These are phyloP conservation scores for Urophycis tenuis DNA, from an alignment of 2,797 vertebrate genomes.

Conservation along the genomic window DNA sequence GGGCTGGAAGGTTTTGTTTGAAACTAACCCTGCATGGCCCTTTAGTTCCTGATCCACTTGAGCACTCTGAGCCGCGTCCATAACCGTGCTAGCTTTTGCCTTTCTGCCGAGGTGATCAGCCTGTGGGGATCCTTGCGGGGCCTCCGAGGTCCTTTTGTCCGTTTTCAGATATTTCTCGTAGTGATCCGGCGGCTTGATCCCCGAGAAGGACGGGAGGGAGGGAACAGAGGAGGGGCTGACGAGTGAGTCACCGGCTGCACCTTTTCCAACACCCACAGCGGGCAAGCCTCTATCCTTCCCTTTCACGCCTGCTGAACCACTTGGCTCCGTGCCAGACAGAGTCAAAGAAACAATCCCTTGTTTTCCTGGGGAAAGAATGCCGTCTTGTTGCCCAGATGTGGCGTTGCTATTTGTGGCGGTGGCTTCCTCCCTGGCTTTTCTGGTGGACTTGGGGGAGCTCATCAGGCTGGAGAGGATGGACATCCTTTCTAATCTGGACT, in stretches of 20 bases:
- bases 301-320: constrained; percentile 24
- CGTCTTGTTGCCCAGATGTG: constrained; percentile 29
- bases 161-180: constrained; percentile 74
- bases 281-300: constrained; percentile 25
- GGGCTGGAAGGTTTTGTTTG: constrained; percentile 50
- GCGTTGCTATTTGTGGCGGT: constrained; percentile 22
- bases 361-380: constrained; percentile 20
- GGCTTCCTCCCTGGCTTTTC: constrained; percentile 46
- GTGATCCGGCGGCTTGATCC: constrained; percentile 67
- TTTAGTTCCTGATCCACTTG: constrained; percentile 50
- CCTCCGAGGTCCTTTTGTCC: constrained; percentile 52
- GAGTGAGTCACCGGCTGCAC: constrained; percentile 42
- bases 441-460: constrained; percentile 51
- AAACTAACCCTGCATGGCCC: constrained; percentile 57
- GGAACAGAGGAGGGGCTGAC: constrained; percentile 43
- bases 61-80: constrained; percentile 35
- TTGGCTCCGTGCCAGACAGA: constrained; percentile 31
- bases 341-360: constrained; percentile 29
- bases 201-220: constrained; percentile 58
- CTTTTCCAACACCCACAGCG: constrained; percentile 26
- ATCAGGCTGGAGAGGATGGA: constrained; percentile 83
- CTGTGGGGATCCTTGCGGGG: constrained; percentile 15
- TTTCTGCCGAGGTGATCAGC: constrained; percentile 22
- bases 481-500: constrained; percentile 82
- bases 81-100: constrained; percentile 29